Evolutionary conservation across 2,888 invertebrate species (phyloP).

Genomic region (Acanthococcus lagerstroemiae): DNA sequence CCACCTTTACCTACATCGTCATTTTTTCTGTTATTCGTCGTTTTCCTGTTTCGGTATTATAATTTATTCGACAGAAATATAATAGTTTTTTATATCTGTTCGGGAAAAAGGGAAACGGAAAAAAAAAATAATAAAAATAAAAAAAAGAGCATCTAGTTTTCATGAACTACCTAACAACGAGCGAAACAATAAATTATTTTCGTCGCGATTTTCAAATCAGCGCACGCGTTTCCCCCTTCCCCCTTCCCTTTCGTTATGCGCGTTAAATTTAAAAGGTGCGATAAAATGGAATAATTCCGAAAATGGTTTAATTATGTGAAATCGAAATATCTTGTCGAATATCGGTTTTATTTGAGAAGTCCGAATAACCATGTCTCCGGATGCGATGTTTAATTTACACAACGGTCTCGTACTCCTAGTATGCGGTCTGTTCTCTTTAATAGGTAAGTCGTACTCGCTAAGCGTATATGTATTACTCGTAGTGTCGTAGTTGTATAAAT

Average conservation of each 20-base stretch:
- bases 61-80: no score
- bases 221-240: no score
- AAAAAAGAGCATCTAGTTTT: background rate
- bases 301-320: no score
- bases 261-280: background rate
- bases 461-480: no score
- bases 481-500: no score
- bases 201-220: background rate
- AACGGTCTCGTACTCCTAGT: constrained; percentile 17
- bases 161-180: no score
- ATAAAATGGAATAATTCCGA: background rate
- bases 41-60: no score
- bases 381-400: constrained; percentile 19
- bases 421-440: constrained; percentile 28
- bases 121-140: background rate
- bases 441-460: constrained; percentile 19
- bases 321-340: no score
- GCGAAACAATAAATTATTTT: background rate
- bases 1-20: no score
- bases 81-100: no score
- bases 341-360: background rate
- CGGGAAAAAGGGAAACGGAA: background rate
- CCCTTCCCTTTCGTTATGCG: no score
- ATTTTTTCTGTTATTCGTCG: no score
- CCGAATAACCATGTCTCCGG: constrained; percentile 11